Base-by-base conservation (phyloP, 2,888 invertebrate genomes). In the Athalia circularis region DNA sequence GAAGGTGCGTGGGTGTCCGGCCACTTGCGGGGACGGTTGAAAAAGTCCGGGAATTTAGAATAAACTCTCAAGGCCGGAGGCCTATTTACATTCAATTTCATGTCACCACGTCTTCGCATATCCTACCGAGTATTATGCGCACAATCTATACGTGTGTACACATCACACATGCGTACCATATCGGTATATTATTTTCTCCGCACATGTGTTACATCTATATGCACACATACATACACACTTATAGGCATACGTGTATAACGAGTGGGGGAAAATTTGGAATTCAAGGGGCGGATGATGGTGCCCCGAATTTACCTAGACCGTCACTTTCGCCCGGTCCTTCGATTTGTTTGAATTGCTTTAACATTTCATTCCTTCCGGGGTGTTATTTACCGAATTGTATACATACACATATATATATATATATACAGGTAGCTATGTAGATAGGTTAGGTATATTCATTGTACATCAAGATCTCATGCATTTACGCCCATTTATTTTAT, bases 31-130 rank as follows among this genome's bases (percentile, higher is more conserved):
- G 13, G n/a, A 65, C 6, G 29, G 47, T 13, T 48, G 65, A 65
- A 65, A 29, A 48, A 65, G 47, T 65, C 65, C n/a, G 13, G 59
- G n/a, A n/a, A 29, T 29, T 29, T 29, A 29, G 48, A 8, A 13
- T 65, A 48, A 65, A 65, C 65, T 65, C 48, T 65, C 47, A 48
- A 65, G 48, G 65, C 65, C 65, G 4, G 47, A 15, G 13, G 65
- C 65, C 13, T 65, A 65, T 65, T 65, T 65, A 65, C 65, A 65
- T 65, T 65, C 65, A 48, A 65, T 65, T 65, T 48, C 48, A 65
- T 48, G 11, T 48, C 29, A 29, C 48, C 65, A 48, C 65, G 52
- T 29, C 29, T 29, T 29, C 29, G 29, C 29, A 2, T 29, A 29
- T 29, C 29, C 29, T 2, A 29, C 29, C 29, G 29, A 29, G 29